A percentile compares a stretch with the other conserved stretches of the same genome.
phyloP scores from a whole-genome alignment of 2,888 invertebrate genomes.

The Agrenia bidenticulata region DNA sequence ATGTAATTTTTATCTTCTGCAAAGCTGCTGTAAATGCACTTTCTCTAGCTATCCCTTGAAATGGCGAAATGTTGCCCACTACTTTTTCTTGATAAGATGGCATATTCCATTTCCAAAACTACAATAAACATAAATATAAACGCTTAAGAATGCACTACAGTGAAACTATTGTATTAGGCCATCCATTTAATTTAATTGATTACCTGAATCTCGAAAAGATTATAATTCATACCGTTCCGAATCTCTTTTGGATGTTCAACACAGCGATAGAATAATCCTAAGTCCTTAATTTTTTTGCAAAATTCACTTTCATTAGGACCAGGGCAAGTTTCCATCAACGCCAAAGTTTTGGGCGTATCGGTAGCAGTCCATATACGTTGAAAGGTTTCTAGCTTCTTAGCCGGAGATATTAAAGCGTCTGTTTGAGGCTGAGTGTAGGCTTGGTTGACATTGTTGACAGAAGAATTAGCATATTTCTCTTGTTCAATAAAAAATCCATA shows the following conservation, averaged over 20 bases:
- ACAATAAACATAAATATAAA: background rate
- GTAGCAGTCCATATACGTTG: no score
- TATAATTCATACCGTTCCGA: slow-evolving; percentile 10
- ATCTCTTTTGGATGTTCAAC: background rate
- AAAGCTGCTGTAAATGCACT: slow-evolving; percentile 13
- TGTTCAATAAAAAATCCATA: background rate
- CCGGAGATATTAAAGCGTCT: no score
- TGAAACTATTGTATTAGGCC: background rate
- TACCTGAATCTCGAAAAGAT: slow-evolving; percentile 22
- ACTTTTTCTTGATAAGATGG: slow-evolving; percentile 4
- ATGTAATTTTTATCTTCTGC: no score
- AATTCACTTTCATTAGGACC: slow-evolving; percentile 10
- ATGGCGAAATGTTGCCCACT: background rate
- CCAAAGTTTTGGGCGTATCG: background rate
- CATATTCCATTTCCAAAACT: slow-evolving; percentile 20
- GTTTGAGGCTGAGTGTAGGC: no score
- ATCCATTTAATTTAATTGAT: slow-evolving; percentile 10
- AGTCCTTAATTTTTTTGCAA: background rate
- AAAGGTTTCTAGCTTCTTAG: no score
- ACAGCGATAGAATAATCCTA: background rate
- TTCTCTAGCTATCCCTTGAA: background rate
- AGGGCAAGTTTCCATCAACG: background rate
- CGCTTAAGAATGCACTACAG: background rate
- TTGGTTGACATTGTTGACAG: no score
- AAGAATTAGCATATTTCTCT: no score